Percentiles rank a stretch among this genome's conserved stretches.
Evolutionary conservation across 2,113 vertebrate genomes (phyloP).

Genomic region (Scortum barcoo): DNA sequence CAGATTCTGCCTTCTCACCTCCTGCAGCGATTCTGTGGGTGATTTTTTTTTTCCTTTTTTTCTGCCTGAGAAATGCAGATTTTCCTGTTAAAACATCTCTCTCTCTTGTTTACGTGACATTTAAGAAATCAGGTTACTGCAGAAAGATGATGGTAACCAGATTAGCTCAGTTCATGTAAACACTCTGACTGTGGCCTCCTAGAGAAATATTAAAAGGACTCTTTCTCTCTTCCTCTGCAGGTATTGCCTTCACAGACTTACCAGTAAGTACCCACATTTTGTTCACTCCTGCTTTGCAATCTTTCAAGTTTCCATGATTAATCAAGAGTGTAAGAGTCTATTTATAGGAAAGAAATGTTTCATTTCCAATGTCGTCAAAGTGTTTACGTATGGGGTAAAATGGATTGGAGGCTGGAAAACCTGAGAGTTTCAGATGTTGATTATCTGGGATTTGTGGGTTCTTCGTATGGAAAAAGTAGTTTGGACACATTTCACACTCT

Average conservation of each 20-base stretch:
- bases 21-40: not conserved
- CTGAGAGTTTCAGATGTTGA: not conserved
- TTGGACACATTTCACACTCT: not conserved
- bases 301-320: constrained; percentile 26
- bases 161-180: constrained; percentile 25
- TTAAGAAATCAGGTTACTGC: not conserved
- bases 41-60: no score
- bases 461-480: not conserved
- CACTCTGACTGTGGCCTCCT: not conserved
- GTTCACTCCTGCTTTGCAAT: not conserved
- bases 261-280: constrained; percentile 90
- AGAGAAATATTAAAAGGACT: not conserved
- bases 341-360: constrained; percentile 31
- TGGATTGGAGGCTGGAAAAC: not conserved
- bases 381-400: constrained; percentile 19
- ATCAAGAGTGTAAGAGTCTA: not conserved
- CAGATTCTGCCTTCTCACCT: not conserved
- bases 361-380: not conserved
- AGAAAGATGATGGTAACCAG: constrained; percentile 11
- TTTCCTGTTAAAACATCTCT: not conserved
- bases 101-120: not conserved
- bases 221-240: constrained; percentile 77
- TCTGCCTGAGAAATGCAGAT: not conserved
- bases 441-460: not conserved
- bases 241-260: constrained; percentile 98